Evolutionary conservation across 1,140 invertebrate species (phyloP).

Genomic region (Aporrectodea caliginosa): DNA sequence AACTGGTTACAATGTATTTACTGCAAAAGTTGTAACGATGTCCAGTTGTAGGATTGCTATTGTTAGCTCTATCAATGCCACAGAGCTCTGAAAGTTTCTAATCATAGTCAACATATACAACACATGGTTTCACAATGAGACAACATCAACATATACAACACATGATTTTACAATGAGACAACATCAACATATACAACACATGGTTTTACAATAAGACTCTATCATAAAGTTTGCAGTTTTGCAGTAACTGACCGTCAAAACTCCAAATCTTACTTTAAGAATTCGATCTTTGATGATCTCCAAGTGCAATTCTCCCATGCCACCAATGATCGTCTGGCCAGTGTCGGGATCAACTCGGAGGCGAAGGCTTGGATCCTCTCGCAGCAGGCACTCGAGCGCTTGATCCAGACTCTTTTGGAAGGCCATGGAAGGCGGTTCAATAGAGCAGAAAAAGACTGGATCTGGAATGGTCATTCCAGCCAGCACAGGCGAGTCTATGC

Average conservation of each 20-base stretch:
- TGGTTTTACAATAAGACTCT: not conserved
- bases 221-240: not conserved
- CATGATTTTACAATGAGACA: not conserved
- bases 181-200: not conserved
- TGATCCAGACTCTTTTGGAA: conserved; percentile 73
- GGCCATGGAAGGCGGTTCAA: conserved; percentile 81
- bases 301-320: conserved; percentile 94
- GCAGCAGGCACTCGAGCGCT: conserved; percentile 76
- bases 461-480: conserved; percentile 63
- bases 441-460: conserved; percentile 94
- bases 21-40: too few relatives aligned
- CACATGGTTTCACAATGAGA: too few relatives aligned
- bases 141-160: not conserved
- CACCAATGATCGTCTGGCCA: conserved; percentile 71
- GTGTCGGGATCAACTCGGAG: conserved; percentile 65
- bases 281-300: conserved; percentile 75
- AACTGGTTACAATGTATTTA: too few relatives aligned
- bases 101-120: too few relatives aligned
- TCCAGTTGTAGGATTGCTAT: too few relatives aligned
- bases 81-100: too few relatives aligned
- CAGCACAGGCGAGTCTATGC: not conserved
- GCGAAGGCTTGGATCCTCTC: conserved; percentile 90
- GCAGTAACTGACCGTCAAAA: too few relatives aligned
- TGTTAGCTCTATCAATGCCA: too few relatives aligned
- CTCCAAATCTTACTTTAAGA: conserved; percentile 34